A percentile compares a stretch with the other conserved stretches of the same genome.
Evolutionary conservation across 1,140 invertebrate genomes (phyloP).

Genomic region (Lanistes nyassanus): DNA sequence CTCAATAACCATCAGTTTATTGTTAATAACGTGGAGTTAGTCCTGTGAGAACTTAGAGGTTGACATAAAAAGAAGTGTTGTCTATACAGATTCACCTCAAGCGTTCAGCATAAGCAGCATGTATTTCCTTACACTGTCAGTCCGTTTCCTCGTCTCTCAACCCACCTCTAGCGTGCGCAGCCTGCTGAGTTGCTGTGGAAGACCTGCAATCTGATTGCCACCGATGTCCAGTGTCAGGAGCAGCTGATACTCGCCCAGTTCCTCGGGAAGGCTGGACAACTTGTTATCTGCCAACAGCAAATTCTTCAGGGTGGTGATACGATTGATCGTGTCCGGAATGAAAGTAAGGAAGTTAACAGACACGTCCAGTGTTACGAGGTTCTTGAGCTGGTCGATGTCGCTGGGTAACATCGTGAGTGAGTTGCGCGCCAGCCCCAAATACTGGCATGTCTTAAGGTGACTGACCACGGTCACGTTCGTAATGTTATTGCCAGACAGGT

Average conservation of each 20-base stretch:
- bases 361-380: conserved; percentile 47
- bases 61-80: neutral
- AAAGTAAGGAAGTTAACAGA: conserved; percentile 51
- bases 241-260: conserved; percentile 52
- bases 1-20: neutral
- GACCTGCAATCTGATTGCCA: conserved; percentile 53
- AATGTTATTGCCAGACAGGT: conserved; percentile 55
- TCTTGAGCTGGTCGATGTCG: conserved; percentile 48
- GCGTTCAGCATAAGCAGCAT: neutral
- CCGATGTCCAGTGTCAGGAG: conserved; percentile 51
- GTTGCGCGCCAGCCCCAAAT: conserved; percentile 48
- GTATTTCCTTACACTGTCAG: neutral
- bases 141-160: conserved; percentile 14
- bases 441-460: conserved; percentile 40
- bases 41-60: neutral
- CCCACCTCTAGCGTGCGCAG: conserved; percentile 44
- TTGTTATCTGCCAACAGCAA: conserved; percentile 51
- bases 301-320: conserved; percentile 51
- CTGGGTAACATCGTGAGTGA: conserved; percentile 44
- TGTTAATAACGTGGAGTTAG: neutral
- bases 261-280: conserved; percentile 49
- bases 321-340: conserved; percentile 48
- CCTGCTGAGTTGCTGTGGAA: conserved; percentile 55
- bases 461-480: conserved; percentile 39
- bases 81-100: neutral